A percentile compares a stretch with the other conserved stretches of the same genome.
Conservation (phyloP, 1,140 invertebrate species). For the Dolichoris vasculosae region DNA sequence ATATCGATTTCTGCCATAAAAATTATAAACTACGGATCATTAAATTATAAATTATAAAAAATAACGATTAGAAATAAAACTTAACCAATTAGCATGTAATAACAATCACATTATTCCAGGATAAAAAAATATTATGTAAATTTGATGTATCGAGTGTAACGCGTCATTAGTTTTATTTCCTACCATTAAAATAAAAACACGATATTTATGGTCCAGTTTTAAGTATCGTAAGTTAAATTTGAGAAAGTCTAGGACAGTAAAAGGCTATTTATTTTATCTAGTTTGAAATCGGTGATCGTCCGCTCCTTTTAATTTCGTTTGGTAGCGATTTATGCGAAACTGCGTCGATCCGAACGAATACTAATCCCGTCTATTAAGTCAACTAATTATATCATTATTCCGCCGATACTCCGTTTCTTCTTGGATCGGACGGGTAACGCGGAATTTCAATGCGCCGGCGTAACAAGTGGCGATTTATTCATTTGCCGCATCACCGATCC, state of each 20-base stretch:
- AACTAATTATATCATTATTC: not conserved
- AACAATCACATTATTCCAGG: too few relatives aligned
- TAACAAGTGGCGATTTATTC: constrained; percentile 13
- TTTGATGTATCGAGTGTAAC: too few relatives aligned
- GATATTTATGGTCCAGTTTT: not conserved
- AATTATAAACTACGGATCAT: too few relatives aligned
- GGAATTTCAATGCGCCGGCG: not conserved
- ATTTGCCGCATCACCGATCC: not conserved
- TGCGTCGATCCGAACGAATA: not conserved
- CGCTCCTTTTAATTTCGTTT: not conserved
- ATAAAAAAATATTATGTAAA: too few relatives aligned
- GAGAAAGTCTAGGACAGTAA: not conserved
- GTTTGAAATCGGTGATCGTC: not conserved
- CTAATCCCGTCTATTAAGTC: not conserved
- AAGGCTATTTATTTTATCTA: not conserved
- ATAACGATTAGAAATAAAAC: too few relatives aligned
- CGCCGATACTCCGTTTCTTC: not conserved
- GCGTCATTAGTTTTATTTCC: too few relatives aligned
- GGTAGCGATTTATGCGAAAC: not conserved
- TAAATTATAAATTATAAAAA: too few relatives aligned
- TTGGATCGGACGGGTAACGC: not conserved
- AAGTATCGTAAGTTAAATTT: constrained; percentile 9
- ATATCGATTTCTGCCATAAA: too few relatives aligned
- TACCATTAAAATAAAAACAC: too few relatives aligned
- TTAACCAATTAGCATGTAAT: too few relatives aligned